Percentiles rank a stretch among this genome's conserved stretches.
Conservation (phyloP, 2,888 invertebrate species). For the Ernsta delagoae region DNA sequence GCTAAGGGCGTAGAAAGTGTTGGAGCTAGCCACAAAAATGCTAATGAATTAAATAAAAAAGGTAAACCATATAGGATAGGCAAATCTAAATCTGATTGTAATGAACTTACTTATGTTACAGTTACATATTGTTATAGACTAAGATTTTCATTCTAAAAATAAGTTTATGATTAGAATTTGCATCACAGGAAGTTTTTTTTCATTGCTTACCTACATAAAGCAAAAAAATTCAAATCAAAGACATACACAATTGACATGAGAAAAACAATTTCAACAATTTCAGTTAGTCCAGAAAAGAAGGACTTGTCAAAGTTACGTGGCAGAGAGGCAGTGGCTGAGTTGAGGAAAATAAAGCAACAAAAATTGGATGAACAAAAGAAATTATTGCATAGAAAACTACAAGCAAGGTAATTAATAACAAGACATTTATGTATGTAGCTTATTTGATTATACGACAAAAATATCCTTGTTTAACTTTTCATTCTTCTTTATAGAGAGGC, state of each 20-base stretch:
- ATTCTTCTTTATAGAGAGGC: constrained; percentile 58
- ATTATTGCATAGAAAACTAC: constrained; percentile 69
- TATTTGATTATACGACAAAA: neutral
- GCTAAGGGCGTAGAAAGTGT: constrained; percentile 64
- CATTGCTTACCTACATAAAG: too few species aligned
- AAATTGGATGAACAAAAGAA: constrained; percentile 71
- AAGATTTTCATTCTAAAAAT: too few species aligned
- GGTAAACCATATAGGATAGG: constrained; percentile 47
- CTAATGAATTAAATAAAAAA: constrained; percentile 54
- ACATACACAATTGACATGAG: too few species aligned
- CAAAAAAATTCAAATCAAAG: too few species aligned
- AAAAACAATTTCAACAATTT: too few species aligned
- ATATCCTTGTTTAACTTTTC: neutral
- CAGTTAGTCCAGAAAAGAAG: constrained; percentile 50
- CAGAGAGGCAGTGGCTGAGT: constrained; percentile 65
- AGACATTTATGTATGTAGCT: neutral
- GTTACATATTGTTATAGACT: too few species aligned
- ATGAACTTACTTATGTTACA: too few species aligned
- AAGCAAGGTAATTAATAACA: constrained; percentile 61
- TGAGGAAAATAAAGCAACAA: constrained; percentile 66
- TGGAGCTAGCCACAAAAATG: constrained; percentile 68
- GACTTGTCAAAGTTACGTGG: constrained; percentile 71
- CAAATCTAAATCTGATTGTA: too few species aligned
- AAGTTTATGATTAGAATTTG: too few species aligned
- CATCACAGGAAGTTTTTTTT: too few species aligned